phyloP scores from a whole-genome alignment of 2,888 invertebrate species.

The Chrysolina oricalcia region DNA sequence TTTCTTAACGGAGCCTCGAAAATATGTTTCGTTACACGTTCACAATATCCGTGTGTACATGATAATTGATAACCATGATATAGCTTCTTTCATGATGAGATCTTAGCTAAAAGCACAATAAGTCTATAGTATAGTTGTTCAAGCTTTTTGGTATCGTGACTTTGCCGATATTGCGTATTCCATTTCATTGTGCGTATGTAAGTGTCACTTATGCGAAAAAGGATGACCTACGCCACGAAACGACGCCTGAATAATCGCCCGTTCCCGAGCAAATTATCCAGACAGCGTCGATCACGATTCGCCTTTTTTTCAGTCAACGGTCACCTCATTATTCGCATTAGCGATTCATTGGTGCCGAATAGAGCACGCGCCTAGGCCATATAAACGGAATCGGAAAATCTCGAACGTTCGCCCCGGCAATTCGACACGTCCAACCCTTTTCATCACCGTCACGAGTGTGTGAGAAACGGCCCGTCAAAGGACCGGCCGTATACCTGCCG shows the following conservation, averaged over 20 bases:
- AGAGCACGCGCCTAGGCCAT: constrained; percentile 21
- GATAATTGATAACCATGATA: too few species aligned
- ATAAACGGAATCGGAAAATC: constrained; percentile 22
- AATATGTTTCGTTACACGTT: not conserved
- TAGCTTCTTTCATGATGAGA: too few species aligned
- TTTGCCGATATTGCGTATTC: too few species aligned
- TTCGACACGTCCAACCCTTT: constrained; percentile 24
- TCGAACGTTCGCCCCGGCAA: constrained; percentile 4
- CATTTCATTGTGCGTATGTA: too few species aligned
- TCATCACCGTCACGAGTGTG: not conserved
- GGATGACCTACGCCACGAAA: not conserved
- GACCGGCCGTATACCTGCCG: constrained; percentile 2
- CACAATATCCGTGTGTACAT: too few species aligned
- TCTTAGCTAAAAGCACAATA: too few species aligned
- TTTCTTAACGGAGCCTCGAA: not conserved
- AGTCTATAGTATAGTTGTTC: too few species aligned
- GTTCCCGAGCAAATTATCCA: constrained; percentile 3
- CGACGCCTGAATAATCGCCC: constrained; percentile 11
- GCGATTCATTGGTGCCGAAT: constrained; percentile 26
- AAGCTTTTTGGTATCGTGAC: too few species aligned
- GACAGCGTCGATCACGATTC: constrained; percentile 20
- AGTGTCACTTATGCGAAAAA: not conserved
- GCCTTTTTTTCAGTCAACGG: constrained; percentile 25
- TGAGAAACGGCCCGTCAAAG: constrained; percentile 8
- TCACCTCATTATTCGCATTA: constrained; percentile 34